Evolutionary conservation across 2,797 vertebrate genomes (phyloP), one percentile per base, ranked within the genome.

Genomic region (Silurus lanzhouensis): DNA sequence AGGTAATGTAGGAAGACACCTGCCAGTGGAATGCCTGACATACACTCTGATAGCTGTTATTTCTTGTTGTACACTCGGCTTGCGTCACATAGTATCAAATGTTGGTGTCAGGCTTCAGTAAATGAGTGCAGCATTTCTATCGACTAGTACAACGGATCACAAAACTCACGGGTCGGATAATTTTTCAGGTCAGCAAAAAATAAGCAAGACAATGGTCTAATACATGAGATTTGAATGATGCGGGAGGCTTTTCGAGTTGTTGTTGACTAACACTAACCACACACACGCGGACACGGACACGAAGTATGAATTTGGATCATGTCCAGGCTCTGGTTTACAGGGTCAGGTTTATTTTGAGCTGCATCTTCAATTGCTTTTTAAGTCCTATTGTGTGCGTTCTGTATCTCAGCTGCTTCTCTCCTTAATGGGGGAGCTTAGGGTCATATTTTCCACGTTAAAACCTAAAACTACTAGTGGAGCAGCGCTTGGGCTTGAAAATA

Each of bases 291-390:
- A 77, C 17, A 60, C 55, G 6, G 19, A 15, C 57, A 44, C 27
- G 6, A 1, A 22, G 31, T 38, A 20, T 38, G 27, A 60, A 58
- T 60, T 58, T 57, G 72, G 14, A 55, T 75, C 48, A 25, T 1
- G n/a, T 75, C 12, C 72, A 75, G 15, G 44, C 17, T 72, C 64
- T 27, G 15, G n/a, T 57, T 8, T 8, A 75, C 14, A 57, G n/a
- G 48, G 72, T 75, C 52, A 58, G 10, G 74, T n/a, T 75, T 75
- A 75, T 75, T 75, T 75, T 57, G 48, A 55, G 72, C 48, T 75
- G 72, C 22, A 46, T 52, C 71, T 74, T 55, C 46, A 52, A 74
- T 20, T 55, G 71, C 46, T 15, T 19, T 77, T 58, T 12, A 31
- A 12, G 25, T 77, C 25, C 25, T 74, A 22, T 55, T 74, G 48